Conservation (phyloP, 2,113 vertebrate species). For the Gallinago media region DNA sequence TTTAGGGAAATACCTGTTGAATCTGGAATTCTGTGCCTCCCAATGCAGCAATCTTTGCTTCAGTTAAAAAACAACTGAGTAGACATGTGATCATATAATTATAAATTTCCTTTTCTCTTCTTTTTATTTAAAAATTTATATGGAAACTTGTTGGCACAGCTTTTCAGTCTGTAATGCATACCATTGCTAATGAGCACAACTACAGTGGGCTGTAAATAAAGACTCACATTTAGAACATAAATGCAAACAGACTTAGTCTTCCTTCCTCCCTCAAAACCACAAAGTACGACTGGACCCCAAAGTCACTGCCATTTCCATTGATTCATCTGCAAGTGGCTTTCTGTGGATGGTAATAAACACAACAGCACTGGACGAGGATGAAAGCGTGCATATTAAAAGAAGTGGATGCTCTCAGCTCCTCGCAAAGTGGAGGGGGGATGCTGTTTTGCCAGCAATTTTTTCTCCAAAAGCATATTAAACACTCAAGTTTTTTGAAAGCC, state of each 20-base stretch:
- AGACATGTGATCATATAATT: not conserved
- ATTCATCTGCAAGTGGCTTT: not conserved
- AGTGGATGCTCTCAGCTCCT: not conserved
- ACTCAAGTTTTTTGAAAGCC: not conserved
- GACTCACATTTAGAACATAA: not conserved
- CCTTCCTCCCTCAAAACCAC: not conserved
- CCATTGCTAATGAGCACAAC: not conserved
- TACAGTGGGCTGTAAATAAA: not conserved
- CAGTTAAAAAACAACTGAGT: not conserved
- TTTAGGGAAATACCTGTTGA: not conserved
- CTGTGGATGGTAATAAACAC: not conserved
- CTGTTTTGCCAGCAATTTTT: not conserved
- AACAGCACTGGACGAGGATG: not conserved
- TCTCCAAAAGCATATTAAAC: not conserved
- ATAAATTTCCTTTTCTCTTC: not conserved
- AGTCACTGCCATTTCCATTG: not conserved
- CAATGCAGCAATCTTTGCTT: not conserved
- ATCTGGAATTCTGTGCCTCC: not conserved
- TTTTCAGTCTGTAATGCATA: not conserved
- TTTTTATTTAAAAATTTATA: not conserved
- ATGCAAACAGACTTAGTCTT: not conserved
- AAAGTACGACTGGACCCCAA: not conserved
- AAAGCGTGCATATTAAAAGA: not conserved
- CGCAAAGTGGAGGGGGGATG: fast-evolving
- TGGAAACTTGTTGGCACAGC: not conserved